These are phyloP conservation scores for Coregonus sp. DNA, from an alignment of 2,797 vertebrate species.

Conservation along the genomic window DNA sequence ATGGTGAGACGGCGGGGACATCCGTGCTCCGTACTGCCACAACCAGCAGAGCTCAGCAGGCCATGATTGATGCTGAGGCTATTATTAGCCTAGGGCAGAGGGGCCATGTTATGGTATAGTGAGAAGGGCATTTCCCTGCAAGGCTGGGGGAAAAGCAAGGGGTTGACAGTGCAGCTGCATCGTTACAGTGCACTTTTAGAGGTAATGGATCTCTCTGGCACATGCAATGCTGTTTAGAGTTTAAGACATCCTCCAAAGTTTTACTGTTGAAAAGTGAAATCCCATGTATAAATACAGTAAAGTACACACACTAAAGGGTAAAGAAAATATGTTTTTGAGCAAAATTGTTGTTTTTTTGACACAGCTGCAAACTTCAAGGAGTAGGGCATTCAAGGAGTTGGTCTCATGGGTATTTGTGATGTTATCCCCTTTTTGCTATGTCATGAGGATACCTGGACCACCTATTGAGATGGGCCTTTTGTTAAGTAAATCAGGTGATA, in stretches of 20 bases:
- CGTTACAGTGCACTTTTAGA: slow-evolving; percentile 5
- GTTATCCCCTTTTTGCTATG: too few relatives aligned
- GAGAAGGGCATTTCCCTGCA: slow-evolving; percentile 9
- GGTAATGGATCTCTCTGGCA: background rate
- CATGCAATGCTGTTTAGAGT: background rate
- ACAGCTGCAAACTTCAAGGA: background rate
- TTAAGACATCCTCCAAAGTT: background rate
- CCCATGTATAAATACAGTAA: too few relatives aligned
- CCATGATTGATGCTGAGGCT: slow-evolving; percentile 8
- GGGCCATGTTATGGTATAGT: background rate
- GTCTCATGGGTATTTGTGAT: too few relatives aligned
- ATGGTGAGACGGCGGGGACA: background rate
- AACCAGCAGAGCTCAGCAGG: slow-evolving; percentile 5
- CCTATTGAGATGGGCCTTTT: too few relatives aligned
- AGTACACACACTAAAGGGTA: too few relatives aligned
- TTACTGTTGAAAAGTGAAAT: too few relatives aligned
- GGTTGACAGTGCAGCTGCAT: background rate
- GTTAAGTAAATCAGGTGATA: too few relatives aligned
- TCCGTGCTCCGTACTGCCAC: background rate
- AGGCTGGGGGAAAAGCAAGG: background rate
- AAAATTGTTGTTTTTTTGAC: background rate
- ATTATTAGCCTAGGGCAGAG: background rate
- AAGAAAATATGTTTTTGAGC: too few relatives aligned
- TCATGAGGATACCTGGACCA: too few relatives aligned
- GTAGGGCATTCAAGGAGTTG: too few relatives aligned